A percentile compares a stretch with the other conserved stretches of the same genome.
phyloP scores from a whole-genome alignment of 2,888 invertebrate genomes.

The Archips crataeganus region DNA sequence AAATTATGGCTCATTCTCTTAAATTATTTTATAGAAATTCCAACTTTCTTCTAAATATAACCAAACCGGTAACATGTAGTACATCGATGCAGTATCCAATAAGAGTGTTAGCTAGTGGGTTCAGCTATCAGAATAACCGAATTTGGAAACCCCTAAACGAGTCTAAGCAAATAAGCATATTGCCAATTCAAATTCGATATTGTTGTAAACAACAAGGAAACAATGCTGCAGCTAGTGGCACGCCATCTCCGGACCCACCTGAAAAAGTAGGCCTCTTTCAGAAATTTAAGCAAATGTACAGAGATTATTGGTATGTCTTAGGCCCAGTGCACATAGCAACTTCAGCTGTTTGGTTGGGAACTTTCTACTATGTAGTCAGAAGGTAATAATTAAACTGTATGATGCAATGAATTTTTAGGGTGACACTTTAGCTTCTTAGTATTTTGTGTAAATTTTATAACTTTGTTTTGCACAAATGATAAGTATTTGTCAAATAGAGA shows the following conservation, averaged over 20 bases:
- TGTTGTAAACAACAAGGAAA: constrained; percentile 54
- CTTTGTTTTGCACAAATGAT: not conserved
- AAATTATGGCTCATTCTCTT: constrained; percentile 69
- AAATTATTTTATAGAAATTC: constrained; percentile 66
- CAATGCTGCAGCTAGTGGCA: constrained; percentile 42
- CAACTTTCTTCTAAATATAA: constrained; percentile 60
- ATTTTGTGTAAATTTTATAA: not conserved
- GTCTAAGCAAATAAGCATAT: constrained; percentile 50
- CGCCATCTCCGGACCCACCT: constrained; percentile 51
- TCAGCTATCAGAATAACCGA: constrained; percentile 58
- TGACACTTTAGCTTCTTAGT: not conserved
- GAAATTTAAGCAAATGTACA: constrained; percentile 95
- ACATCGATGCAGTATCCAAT: constrained; percentile 55
- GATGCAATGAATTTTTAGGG: constrained; percentile 10
- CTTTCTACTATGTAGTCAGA: constrained; percentile 94
- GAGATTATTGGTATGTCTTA: constrained; percentile 98
- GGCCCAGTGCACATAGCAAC: constrained; percentile 97
- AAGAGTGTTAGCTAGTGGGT: constrained; percentile 62
- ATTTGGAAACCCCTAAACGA: constrained; percentile 49
- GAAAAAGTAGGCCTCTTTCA: constrained; percentile 89
- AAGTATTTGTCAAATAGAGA: not conserved
- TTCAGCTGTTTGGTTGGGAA: constrained; percentile 94
- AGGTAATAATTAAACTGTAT: constrained; percentile 85
- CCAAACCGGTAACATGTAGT: constrained; percentile 71
- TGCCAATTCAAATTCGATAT: constrained; percentile 51